A percentile compares a stretch with the other conserved stretches of the same genome.
These are phyloP conservation scores for Bucco capensis DNA, from an alignment of 2,113 vertebrate genomes.

Conservation along the genomic window DNA sequence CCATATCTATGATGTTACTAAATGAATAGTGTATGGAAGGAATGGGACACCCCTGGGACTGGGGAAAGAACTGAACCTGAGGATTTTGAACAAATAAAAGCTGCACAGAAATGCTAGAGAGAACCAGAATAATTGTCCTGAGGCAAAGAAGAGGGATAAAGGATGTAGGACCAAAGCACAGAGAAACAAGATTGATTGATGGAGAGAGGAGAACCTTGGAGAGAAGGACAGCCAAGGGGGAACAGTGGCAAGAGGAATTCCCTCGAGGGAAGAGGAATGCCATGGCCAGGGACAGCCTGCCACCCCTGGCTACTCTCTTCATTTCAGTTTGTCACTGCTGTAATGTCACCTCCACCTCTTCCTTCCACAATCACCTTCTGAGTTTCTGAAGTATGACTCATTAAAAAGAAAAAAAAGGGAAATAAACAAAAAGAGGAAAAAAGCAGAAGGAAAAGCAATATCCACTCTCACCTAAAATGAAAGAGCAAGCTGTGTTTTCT, in stretches of 20 bases:
- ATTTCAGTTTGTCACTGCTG: not conserved
- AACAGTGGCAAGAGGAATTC: not conserved
- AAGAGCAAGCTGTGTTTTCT: not conserved
- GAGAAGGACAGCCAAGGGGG: not conserved
- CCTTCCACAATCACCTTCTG: not conserved
- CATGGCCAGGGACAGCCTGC: not conserved
- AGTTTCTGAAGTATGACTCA: not conserved
- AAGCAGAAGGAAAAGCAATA: not conserved
- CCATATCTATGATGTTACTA: not conserved
- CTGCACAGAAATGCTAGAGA: not conserved
- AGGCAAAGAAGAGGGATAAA: not conserved
- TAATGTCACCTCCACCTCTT: not conserved
- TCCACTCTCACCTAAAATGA: not conserved
- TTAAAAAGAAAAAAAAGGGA: not conserved
- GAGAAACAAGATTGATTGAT: not conserved
- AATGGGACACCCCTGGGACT: not conserved
- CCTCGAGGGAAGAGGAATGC: not conserved
- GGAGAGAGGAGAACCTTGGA: not conserved
- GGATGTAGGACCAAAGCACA: not conserved
- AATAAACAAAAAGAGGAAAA: not conserved
- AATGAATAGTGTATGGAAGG: not conserved
- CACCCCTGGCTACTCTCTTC: not conserved
- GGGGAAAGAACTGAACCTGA: not conserved
- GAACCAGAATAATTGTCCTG: not conserved
- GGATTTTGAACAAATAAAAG: not conserved